Evolutionary conservation across 2,797 vertebrate genomes (phyloP).

Genomic region (Pyrocephalus nanus): DNA sequence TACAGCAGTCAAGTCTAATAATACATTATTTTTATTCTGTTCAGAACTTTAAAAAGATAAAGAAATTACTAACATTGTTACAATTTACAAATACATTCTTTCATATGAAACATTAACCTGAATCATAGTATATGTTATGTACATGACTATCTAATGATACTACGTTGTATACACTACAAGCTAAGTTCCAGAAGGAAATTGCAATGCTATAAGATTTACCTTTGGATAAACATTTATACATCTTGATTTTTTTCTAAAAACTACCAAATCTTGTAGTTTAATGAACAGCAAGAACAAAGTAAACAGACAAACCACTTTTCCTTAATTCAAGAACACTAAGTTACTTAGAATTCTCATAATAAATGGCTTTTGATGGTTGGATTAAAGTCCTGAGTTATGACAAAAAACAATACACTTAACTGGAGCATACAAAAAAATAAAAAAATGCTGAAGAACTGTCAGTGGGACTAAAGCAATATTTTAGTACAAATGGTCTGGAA

Average conservation of each 20-base stretch:
- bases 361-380: slow-evolving; percentile 45
- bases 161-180: slow-evolving; percentile 58
- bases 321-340: slow-evolving; percentile 27
- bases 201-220: slow-evolving; percentile 57
- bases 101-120: slow-evolving; percentile 77
- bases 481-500: slow-evolving; percentile 1
- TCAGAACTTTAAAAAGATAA: slow-evolving; percentile 74
- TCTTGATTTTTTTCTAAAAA: slow-evolving; percentile 38
- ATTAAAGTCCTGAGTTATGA: slow-evolving; percentile 40
- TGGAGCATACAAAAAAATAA: background rate
- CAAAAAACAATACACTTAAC: background rate
- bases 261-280: slow-evolving; percentile 16
- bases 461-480: background rate
- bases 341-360: slow-evolving; percentile 10
- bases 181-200: slow-evolving; percentile 66
- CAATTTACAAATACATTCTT: slow-evolving; percentile 82
- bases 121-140: slow-evolving; percentile 68
- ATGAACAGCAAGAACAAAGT: slow-evolving; percentile 43
- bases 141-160: slow-evolving; percentile 68
- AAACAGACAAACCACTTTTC: slow-evolving; percentile 28
- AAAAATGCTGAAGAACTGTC: background rate
- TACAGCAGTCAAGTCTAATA: slow-evolving; percentile 72
- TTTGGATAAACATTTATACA: slow-evolving; percentile 58
- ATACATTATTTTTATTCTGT: slow-evolving; percentile 65
- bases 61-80: slow-evolving; percentile 73